A percentile compares a stretch with the other conserved stretches of the same genome.
These are phyloP conservation scores for Netelia inedita DNA, from an alignment of 2,888 invertebrate genomes.

Conservation along the genomic window DNA sequence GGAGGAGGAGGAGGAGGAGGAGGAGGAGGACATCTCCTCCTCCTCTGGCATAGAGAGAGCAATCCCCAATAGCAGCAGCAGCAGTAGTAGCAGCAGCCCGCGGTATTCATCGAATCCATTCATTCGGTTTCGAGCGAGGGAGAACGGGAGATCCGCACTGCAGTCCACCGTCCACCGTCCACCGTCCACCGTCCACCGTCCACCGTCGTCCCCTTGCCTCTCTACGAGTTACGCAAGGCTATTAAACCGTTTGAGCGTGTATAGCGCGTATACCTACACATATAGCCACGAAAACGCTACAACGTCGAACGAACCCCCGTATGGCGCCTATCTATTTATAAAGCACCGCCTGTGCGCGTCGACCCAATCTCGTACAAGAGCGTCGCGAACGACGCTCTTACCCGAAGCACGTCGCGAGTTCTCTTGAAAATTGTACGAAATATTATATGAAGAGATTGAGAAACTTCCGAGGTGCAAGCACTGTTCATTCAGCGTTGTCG, in stretches of 20 bases:
- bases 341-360: too few relatives aligned
- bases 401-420: too few relatives aligned
- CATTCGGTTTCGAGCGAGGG: slow-evolving; percentile 21
- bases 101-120: slow-evolving; percentile 52
- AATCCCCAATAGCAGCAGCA: slow-evolving; percentile 18
- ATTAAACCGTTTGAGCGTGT: slow-evolving; percentile 49
- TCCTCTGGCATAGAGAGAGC: slow-evolving; percentile 16
- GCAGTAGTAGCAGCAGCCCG: slow-evolving; percentile 13
- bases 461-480: too few relatives aligned
- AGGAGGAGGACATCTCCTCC: neutral
- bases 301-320: slow-evolving; percentile 36
- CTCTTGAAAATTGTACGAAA: too few relatives aligned
- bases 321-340: neutral
- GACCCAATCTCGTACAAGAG: too few relatives aligned
- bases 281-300: neutral
- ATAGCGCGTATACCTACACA: neutral
- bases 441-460: too few relatives aligned
- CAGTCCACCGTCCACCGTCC: neutral
- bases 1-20: slow-evolving; percentile 1
- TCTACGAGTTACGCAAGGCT: slow-evolving; percentile 55
- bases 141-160: slow-evolving; percentile 6
- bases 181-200: neutral
- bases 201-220: slow-evolving; percentile 11
- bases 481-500: too few relatives aligned
- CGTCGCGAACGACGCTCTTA: too few relatives aligned